Base-by-base conservation (phyloP, 2,888 invertebrate genomes). In the Mesorhabditis spiculigera region DNA sequence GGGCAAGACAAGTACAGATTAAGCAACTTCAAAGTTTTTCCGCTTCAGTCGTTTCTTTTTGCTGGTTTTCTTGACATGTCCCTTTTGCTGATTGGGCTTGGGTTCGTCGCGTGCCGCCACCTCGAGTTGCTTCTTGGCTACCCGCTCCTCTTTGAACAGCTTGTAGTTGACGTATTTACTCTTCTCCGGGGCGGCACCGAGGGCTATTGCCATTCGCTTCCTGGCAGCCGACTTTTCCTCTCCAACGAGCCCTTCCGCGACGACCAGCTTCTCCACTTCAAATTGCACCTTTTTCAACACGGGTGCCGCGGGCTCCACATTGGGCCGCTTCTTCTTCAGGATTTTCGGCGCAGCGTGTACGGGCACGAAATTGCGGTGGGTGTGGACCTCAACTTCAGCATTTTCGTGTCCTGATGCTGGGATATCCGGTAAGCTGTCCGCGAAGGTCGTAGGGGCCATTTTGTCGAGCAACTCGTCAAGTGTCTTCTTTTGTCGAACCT, bases 181-280 rank as follows among this genome's bases (percentile, higher is more conserved):
- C n/a, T 50, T 50, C n/a, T 50, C 58, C 10, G 58, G 58, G n/a
- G 58, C 58, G n/a, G 58, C 58, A 50, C 58, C 58, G n/a, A 50
- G 58, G n/a, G 58, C 8, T 50, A 50, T n/a, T 13, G 58, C 58
- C 58, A 50, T 50, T 50, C 58, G 8, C n/a, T 10, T 50, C 8
- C 58, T 10, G n/a, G 58, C 58, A 10, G 58, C 58, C n/a, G 8
- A 10, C n/a, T 50, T 50, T 50, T 50, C 58, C n/a, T 50, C 58
- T 13, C 58, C 58, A 50, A n/a, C 8, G 10, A 50, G 58, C n/a
- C 58, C 58, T 50, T 50, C 58, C n/a, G 58, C 58, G n/a, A 50
- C n/a, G 10, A 50, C 58, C 10, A 50, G 58, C n/a, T 50, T 50
- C n/a, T 50, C 58, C 8, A 50, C 58, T n/a, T 50, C 58, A 50